These are phyloP conservation scores for Polyergus mexicanus DNA, from an alignment of 1,140 invertebrate species.

Conservation along the genomic window DNA sequence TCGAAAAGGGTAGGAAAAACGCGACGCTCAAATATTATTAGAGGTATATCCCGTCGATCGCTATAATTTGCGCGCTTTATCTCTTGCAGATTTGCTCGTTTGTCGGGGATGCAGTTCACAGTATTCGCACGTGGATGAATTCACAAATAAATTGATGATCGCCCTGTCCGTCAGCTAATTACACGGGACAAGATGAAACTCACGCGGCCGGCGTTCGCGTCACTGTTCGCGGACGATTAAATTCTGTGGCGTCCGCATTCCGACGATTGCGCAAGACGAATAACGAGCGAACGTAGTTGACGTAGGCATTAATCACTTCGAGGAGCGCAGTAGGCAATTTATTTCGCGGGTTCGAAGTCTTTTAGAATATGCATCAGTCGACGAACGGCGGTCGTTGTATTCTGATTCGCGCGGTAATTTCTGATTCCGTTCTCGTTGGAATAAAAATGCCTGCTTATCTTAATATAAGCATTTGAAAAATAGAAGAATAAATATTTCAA, in stretches of 20 bases:
- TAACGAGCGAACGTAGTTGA: slow-evolving; percentile 55
- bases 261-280: slow-evolving; percentile 67
- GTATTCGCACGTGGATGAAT: not conserved
- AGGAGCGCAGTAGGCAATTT: slow-evolving; percentile 31
- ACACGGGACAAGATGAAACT: slow-evolving; percentile 65
- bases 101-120: slow-evolving; percentile 10
- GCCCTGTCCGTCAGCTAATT: slow-evolving; percentile 55
- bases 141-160: slow-evolving; percentile 46
- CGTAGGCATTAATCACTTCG: slow-evolving; percentile 68
- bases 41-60: slow-evolving; percentile 1
- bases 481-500: not conserved
- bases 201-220: slow-evolving; percentile 16
- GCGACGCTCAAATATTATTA: slow-evolving; percentile 19
- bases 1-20: slow-evolving; percentile 30
- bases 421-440: not conserved
- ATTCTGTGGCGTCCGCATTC: slow-evolving; percentile 69
- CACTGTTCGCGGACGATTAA: slow-evolving; percentile 62
- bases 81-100: slow-evolving; percentile 10
- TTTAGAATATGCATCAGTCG: slow-evolving; percentile 29
- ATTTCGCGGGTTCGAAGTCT: slow-evolving; percentile 34
- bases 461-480: not conserved
- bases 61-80: slow-evolving; percentile 31
- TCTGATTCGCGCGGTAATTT: not conserved
- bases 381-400: not conserved
- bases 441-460: not conserved